phyloP scores from a whole-genome alignment of 2,888 invertebrate species.

The Brenthis ino region DNA sequence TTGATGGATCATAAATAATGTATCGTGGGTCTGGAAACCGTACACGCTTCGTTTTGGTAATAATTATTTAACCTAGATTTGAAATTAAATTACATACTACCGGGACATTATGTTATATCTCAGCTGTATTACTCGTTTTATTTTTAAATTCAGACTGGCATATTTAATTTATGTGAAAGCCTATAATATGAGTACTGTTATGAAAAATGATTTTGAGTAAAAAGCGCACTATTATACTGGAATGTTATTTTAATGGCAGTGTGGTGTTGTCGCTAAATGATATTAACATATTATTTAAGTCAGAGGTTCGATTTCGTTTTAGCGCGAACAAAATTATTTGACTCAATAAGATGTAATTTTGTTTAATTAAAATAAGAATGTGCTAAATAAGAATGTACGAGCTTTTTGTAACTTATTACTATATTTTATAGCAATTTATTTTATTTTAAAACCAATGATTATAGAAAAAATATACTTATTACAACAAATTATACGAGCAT shows the following conservation, averaged over 20 bases:
- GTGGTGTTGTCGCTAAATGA: background rate
- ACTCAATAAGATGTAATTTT: too few species aligned
- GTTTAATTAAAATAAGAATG: too few species aligned
- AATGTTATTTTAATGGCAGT: background rate
- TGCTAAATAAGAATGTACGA: too few species aligned
- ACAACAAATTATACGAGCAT: too few species aligned
- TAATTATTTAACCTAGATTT: conserved; percentile 3
- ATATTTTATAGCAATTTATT: too few species aligned
- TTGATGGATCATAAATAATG: conserved; percentile 2
- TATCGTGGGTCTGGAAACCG: background rate
- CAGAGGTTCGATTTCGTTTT: too few species aligned
- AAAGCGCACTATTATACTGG: background rate
- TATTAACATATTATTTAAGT: background rate
- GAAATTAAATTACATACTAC: conserved; percentile 3
- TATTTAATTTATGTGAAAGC: conserved; percentile 24
- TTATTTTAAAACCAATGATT: too few species aligned
- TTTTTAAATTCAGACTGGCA: conserved; percentile 11
- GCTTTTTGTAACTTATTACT: too few species aligned
- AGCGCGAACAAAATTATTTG: too few species aligned
- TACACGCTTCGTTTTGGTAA: conserved; percentile 1
- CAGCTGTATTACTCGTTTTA: background rate
- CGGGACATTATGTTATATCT: background rate
- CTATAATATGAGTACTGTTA: conserved; percentile 4
- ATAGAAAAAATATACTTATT: too few species aligned
- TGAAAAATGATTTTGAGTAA: conserved; percentile 2